These are phyloP conservation scores for Netelia fuscicornis DNA, from an alignment of 2,888 invertebrate genomes.

Conservation along the genomic window DNA sequence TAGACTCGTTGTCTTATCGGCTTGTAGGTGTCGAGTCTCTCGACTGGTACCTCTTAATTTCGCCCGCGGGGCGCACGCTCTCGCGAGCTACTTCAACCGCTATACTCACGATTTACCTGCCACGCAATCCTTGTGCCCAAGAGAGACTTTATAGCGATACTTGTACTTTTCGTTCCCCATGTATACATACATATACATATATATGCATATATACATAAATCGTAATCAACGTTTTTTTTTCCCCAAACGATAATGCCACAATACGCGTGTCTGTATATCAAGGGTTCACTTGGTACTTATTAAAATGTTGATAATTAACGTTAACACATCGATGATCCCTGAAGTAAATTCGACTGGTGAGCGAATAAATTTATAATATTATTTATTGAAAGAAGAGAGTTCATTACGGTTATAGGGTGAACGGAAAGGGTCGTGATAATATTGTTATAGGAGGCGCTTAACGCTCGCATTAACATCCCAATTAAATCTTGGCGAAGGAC, in stretches of 20 bases:
- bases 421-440: slow-evolving; percentile 19
- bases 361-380: background rate
- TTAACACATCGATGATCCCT: background rate
- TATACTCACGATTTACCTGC: slow-evolving; percentile 50
- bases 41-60: slow-evolving; percentile 61
- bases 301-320: background rate
- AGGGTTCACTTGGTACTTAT: background rate
- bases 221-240: background rate
- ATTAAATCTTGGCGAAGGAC: slow-evolving; percentile 39
- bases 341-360: background rate
- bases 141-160: slow-evolving; percentile 33
- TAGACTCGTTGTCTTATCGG: slow-evolving; percentile 70
- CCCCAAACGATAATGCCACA: background rate
- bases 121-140: slow-evolving; percentile 25
- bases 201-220: background rate
- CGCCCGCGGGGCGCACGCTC: slow-evolving; percentile 39
- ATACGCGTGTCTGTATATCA: slow-evolving; percentile 1
- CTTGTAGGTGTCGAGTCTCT: slow-evolving; percentile 56
- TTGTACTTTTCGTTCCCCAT: background rate
- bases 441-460: slow-evolving; percentile 41
- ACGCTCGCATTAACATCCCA: slow-evolving; percentile 51
- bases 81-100: slow-evolving; percentile 12
- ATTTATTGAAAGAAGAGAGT: background rate
- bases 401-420: background rate
- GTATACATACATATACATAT: background rate